Percentiles rank a stretch among this genome's conserved stretches.
These are phyloP conservation scores for Pammene fasciana DNA, from an alignment of 2,888 invertebrate genomes.

Conservation along the genomic window DNA sequence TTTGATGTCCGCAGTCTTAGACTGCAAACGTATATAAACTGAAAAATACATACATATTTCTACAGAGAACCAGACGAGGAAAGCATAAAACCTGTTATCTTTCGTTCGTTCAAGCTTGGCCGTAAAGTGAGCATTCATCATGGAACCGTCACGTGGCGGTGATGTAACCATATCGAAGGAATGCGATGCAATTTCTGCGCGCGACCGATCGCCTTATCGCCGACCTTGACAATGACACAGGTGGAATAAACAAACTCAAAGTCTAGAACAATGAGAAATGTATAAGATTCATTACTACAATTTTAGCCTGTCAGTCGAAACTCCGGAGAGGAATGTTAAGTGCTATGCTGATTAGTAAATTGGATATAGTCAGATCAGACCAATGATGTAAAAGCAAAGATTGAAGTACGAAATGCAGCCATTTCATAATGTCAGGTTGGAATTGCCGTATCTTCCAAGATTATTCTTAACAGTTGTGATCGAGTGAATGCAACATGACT, in stretches of 20 bases:
- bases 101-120: neutral
- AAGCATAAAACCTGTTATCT: neutral
- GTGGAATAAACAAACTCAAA: conserved; percentile 12
- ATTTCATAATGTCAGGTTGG: no score
- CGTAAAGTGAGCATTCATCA: conserved; percentile 19
- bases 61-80: neutral
- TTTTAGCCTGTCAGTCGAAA: neutral
- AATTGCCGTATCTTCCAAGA: no score
- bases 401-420: no score
- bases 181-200: conserved; percentile 57
- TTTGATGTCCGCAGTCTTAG: no score
- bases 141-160: conserved; percentile 65
- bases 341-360: no score
- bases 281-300: neutral
- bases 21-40: no score
- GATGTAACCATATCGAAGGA: conserved; percentile 75
- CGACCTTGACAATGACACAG: conserved; percentile 45
- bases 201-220: conserved; percentile 40
- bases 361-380: no score
- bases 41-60: neutral
- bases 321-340: no score
- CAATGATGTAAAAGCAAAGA: no score
- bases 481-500: no score
- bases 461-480: no score
- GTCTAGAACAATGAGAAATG: neutral